Evolutionary conservation across 2,888 invertebrate genomes (phyloP).

Genomic region (Phorcus lineatus): DNA sequence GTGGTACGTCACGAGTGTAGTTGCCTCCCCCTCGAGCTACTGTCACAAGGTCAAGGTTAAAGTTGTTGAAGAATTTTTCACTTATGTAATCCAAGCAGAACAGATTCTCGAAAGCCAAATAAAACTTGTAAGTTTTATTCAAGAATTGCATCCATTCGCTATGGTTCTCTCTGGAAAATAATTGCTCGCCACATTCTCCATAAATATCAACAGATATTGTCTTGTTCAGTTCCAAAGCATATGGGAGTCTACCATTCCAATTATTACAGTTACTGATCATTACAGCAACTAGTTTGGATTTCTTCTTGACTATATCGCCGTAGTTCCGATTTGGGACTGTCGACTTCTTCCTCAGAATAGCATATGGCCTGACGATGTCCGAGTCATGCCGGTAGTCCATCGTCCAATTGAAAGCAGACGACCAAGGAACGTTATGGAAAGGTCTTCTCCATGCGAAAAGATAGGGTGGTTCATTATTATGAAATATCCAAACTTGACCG

Average conservation of each 20-base stretch:
- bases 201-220: not conserved
- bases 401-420: not conserved
- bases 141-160: not conserved
- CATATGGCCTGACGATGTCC: not conserved
- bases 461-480: conserved; percentile 1
- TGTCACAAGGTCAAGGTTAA: not conserved
- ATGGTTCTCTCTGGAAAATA: not conserved
- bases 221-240: not conserved
- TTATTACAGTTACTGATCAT: not conserved
- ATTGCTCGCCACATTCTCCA: not conserved
- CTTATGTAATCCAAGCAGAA: not conserved
- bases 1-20: not conserved
- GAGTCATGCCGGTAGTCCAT: not conserved
- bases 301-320: not conserved
- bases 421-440: not conserved
- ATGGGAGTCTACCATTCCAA: not conserved
- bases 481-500: not conserved
- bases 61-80: not conserved
- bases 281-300: not conserved
- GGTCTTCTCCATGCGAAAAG: not conserved
- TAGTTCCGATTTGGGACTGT: not conserved
- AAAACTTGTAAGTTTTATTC: not conserved
- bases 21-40: not conserved
- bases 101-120: not conserved
- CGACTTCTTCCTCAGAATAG: not conserved